Percentiles rank a stretch among this genome's conserved stretches.
These are phyloP conservation scores for Tenrec ecaudatus DNA, from an alignment of 2,113 vertebrate species.

Conservation along the genomic window DNA sequence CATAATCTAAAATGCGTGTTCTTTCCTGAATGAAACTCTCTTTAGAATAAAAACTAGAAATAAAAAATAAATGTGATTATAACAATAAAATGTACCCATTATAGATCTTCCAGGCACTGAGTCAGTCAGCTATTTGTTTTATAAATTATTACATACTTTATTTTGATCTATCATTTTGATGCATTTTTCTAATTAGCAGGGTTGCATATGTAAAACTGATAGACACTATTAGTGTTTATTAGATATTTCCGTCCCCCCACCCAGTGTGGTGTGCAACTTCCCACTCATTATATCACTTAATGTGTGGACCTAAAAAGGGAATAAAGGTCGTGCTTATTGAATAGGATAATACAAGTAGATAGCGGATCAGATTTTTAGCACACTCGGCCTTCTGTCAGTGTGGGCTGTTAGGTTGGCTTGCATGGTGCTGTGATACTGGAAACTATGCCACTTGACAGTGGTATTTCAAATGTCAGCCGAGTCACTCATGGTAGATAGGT, in stretches of 20 bases:
- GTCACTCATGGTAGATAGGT: no score
- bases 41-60: conserved; percentile 27
- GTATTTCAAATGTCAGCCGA: no score
- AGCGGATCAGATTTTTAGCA: no score
- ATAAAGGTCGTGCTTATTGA: neutral
- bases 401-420: no score
- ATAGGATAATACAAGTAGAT: neutral
- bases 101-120: no score
- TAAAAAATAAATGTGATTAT: conserved; percentile 48
- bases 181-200: neutral
- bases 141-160: neutral
- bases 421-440: no score
- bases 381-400: no score
- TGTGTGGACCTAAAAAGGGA: neutral
- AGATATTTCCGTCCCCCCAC: neutral
- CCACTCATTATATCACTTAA: neutral
- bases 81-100: no score
- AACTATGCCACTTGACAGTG: no score
- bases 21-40: conserved; percentile 5
- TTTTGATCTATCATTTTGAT: neutral
- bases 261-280: neutral
- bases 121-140: neutral
- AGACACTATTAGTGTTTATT: neutral
- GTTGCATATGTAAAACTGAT: neutral
- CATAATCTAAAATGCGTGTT: neutral